Percentiles rank a stretch among this genome's conserved stretches.
Conservation (phyloP, 2,797 vertebrate species). For the Gadopsis marmoratus region DNA sequence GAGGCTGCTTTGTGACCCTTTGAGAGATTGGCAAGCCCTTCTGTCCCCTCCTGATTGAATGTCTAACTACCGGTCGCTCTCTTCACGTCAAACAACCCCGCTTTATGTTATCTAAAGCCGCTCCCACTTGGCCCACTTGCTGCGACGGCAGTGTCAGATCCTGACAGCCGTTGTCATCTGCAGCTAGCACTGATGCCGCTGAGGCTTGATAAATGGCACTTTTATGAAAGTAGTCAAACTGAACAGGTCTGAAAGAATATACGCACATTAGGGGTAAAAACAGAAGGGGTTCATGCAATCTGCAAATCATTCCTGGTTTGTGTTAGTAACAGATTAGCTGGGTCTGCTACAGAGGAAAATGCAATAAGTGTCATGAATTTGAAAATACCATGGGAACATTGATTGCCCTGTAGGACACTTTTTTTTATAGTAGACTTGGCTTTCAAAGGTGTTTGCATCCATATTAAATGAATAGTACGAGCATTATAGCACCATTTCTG, state of each 20-base stretch:
- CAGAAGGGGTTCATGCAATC: conserved; percentile 25
- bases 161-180: conserved; percentile 81
- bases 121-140: conserved; percentile 76
- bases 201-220: conserved; percentile 75
- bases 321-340: conserved; percentile 11
- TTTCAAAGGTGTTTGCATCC: not conserved
- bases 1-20: conserved; percentile 78
- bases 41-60: conserved; percentile 81
- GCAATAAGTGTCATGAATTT: conserved; percentile 10
- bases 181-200: conserved; percentile 61
- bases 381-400: conserved; percentile 1
- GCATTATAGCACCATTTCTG: not conserved
- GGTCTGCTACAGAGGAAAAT: not conserved
- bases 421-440: not conserved
- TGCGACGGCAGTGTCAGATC: conserved; percentile 74
- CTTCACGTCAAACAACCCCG: conserved; percentile 76
- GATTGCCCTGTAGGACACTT: not conserved
- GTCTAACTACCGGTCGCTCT: conserved; percentile 80
- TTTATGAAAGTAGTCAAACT: conserved; percentile 70
- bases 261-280: conserved; percentile 42
- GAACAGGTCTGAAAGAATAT: conserved; percentile 63
- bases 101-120: conserved; percentile 79
- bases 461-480: not conserved
- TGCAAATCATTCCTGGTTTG: conserved; percentile 24
- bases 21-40: conserved; percentile 76